Evolutionary conservation across 2,113 vertebrate genomes (phyloP).

Genomic region (Chloebia gouldiae): DNA sequence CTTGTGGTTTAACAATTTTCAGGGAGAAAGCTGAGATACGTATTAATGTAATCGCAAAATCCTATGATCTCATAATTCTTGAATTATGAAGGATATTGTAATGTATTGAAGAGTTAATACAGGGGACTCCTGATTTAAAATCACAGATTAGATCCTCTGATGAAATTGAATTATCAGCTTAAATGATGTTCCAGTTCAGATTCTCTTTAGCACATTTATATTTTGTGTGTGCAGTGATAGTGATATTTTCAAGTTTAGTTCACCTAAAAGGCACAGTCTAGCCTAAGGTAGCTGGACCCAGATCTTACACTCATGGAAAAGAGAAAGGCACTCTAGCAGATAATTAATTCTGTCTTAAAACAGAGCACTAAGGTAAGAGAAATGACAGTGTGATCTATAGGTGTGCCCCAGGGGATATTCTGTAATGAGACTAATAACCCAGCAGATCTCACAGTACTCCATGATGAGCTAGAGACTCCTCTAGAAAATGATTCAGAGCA

Average conservation of each 20-base stretch:
- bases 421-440: constrained; percentile 6
- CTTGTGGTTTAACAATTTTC: not conserved
- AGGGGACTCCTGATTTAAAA: not conserved
- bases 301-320: not conserved
- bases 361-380: not conserved
- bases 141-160: not conserved
- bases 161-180: constrained; percentile 19
- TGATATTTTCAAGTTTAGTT: not conserved
- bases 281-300: not conserved
- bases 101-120: not conserved
- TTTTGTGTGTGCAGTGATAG: not conserved
- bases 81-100: not conserved
- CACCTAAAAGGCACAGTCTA: not conserved
- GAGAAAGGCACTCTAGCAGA: not conserved
- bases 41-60: not conserved
- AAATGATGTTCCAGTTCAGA: not conserved
- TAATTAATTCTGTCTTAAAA: constrained; percentile 25
- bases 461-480: not conserved
- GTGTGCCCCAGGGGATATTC: not conserved
- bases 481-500: not conserved
- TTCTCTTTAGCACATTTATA: not conserved
- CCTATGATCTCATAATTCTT: not conserved
- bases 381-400: constrained; percentile 24
- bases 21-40: not conserved
- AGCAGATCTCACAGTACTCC: not conserved